phyloP scores from a whole-genome alignment of 2,113 vertebrate genomes.

The Pangasianodon hypophthalmus region DNA sequence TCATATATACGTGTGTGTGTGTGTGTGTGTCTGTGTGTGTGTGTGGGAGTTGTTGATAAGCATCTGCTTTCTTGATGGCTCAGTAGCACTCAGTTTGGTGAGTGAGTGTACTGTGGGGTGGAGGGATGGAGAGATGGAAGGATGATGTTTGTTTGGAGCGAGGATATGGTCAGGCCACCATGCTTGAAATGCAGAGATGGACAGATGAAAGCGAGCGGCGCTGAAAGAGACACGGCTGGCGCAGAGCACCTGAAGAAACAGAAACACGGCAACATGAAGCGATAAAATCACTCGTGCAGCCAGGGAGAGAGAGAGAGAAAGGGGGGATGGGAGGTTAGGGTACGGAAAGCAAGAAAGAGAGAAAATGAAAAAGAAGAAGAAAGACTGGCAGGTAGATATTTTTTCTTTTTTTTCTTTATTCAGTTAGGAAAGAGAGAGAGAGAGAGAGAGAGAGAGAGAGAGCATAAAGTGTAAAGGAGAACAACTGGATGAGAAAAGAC shows the following conservation, averaged over 20 bases:
- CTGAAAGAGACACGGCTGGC: constrained; percentile 59
- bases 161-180: constrained; percentile 62
- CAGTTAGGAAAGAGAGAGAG: background rate
- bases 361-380: background rate
- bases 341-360: background rate
- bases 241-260: constrained; percentile 76
- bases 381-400: background rate
- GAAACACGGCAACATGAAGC: constrained; percentile 58
- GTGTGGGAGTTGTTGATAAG: constrained; percentile 60
- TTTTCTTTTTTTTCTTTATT: background rate
- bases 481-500: background rate
- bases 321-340: background rate
- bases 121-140: constrained; percentile 14
- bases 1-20: constrained; percentile 18
- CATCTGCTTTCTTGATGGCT: constrained; percentile 70
- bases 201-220: constrained; percentile 59
- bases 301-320: background rate
- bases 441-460: background rate
- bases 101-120: constrained; percentile 22
- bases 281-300: constrained; percentile 66
- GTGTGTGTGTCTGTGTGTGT: constrained; percentile 19
- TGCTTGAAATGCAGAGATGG: constrained; percentile 66
- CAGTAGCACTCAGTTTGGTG: constrained; percentile 51
- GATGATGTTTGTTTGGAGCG: constrained; percentile 62
- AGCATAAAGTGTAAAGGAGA: background rate